Evolutionary conservation across 2,797 vertebrate species (phyloP), one percentile per base, ranked within the genome.

Genomic region (Rhincodon typus): DNA sequence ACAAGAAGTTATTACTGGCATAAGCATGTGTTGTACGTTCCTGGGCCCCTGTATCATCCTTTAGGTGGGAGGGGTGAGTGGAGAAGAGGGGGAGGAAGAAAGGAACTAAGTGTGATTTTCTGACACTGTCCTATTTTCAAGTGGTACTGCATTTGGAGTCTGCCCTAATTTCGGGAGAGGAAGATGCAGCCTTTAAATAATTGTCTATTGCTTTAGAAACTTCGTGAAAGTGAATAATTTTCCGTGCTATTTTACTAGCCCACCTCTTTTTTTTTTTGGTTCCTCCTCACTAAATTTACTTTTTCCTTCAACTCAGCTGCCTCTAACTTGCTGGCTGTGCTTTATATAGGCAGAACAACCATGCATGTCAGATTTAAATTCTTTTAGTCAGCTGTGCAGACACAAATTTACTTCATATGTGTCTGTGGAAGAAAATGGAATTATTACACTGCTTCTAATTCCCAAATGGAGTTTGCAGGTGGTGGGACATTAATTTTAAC

Each of bases 391-490:
- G 94, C 94, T 74, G 94, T 77, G 70, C 42, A 95, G 94, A 53
- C 94, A 95, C 94, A 95, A 46, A 77, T 95, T 95, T 95, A 95
- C 50, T 95, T 95, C 94, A 50, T 50, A 53, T 77, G 42, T 77
- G 67, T 74, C 67, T 95, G 90, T 67, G 94, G 70, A 95, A 74
- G 70, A 95, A 95, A 77, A 46, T 95, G 94, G 70, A 74, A 74
- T 95, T 72, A 27, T 95, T 95, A 25, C 21, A 6, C 94, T 77
- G 27, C 42, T 27, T 53, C 70, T 46, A 95, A 95, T 74, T 95
- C 94, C 94, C 94, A 95, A 77, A 53, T 95, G 69, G 69, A 95
- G 69, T 74, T 74, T 95, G 70, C 69, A 95, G 94, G 94, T 95
- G 94, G 88, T 72, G 70, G 70, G n/a, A 77, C 46, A 95, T 95